Conservation (phyloP, 1,140 invertebrate species). For the Manduca sexta region DNA sequence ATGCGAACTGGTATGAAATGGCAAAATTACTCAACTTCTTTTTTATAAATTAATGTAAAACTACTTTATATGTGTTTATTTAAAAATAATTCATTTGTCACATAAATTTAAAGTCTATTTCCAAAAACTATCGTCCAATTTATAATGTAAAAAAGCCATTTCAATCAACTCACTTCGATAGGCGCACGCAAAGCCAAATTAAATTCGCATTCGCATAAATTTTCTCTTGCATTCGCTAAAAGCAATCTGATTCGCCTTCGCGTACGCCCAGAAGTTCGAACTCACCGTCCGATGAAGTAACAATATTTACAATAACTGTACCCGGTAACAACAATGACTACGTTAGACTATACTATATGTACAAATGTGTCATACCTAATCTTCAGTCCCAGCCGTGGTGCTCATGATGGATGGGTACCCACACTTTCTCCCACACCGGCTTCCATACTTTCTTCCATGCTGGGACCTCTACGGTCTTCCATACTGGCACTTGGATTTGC, state of each 20-base stretch:
- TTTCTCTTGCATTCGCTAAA: conserved; percentile 10
- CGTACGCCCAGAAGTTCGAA: conserved; percentile 37
- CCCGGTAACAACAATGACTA: conserved; percentile 62
- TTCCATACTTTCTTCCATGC: conserved; percentile 84
- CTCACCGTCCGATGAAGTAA: conserved; percentile 27
- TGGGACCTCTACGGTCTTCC: conserved; percentile 81
- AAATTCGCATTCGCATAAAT: conserved; percentile 27
- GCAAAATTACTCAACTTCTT: too few species aligned
- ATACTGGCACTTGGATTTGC: conserved; percentile 76
- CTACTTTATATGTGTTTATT: too few species aligned
- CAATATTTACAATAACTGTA: conserved; percentile 48
- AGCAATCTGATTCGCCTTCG: conserved; percentile 32
- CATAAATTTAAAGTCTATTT: too few species aligned
- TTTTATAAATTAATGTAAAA: too few species aligned
- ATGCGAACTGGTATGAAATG: not conserved
- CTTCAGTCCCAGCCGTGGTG: conserved; percentile 77
- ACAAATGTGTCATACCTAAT: conserved; percentile 38
- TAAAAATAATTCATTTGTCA: too few species aligned
- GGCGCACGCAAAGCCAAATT: conserved; percentile 49
- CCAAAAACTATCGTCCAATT: too few species aligned
- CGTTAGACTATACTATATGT: conserved; percentile 41
- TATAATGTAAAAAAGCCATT: not conserved
- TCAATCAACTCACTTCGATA: conserved; percentile 23
- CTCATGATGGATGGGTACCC: conserved; percentile 77
- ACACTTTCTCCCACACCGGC: conserved; percentile 84